Base-by-base conservation (phyloP, 1,140 invertebrate species). In the Atta cephalotes region DNA sequence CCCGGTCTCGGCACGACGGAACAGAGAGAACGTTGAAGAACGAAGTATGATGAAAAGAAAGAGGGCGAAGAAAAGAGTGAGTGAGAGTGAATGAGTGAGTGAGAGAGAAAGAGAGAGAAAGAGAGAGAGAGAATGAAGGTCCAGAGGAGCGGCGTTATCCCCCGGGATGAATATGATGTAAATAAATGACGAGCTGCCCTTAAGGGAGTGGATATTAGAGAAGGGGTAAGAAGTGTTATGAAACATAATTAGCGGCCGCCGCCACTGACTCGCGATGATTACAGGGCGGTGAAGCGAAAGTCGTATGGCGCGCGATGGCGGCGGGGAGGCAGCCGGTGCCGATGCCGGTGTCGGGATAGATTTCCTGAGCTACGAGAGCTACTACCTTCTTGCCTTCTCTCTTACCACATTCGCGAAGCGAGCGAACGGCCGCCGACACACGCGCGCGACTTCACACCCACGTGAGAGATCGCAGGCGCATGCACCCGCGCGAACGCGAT, bases 251-350 rank as follows among this genome's bases (percentile, higher is more conserved):
- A 94, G 94, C 94, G 93, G 92, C 93, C 94, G 93, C 94, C 93
- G 94, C 94, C 94, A 95, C 94, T 93, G 94, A 94, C 94, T 94
- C 94, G 94, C 94, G 94, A 95, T 95, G 94, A 95, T 95, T 95
- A 95, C 94, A 95, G 94, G 94, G 94, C 94, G 94, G 94, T 94
- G 92, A 92, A 56, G 93, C 93, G 90, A 94, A 93, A 94, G 93
- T 94, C 94, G 91, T 84, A 84, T 51, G 80, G 80, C 70, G 80
- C 80, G 80, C 80, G 70, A 74, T 89, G 92, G 88, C 85, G 89
- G 88, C 89, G 90, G 89, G 89, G 71, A 87, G 90, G 85, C 85
- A 86, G 90, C 71, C 88, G 76, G 82, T 70, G 66, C 39, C 88
- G 80, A 79, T 70, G 66, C 66, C 66, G 66, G 66, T 60, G 82